Evolutionary conservation across 2,888 invertebrate species (phyloP), one percentile per base, ranked within the genome.

Genomic region (Teinopalpus imperialis): DNA sequence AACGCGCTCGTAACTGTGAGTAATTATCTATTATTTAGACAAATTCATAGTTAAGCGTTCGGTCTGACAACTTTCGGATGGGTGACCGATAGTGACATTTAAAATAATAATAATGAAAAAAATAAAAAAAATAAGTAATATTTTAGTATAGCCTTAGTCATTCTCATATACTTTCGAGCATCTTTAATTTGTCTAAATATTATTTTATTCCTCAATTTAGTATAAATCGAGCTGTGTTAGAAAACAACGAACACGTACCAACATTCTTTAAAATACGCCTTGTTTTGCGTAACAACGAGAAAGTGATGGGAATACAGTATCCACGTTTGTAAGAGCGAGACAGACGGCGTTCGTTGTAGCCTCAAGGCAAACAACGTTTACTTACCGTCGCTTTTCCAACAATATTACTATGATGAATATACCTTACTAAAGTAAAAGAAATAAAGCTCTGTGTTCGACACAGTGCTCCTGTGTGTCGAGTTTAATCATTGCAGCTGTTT

Each of bases 331-430:
- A 29, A 30, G 67, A 79, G 54, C 42, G 64, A 54, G 76, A 78
- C 35, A 40, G 61, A 51, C 24, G 39, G 47, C 53, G 58, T 50
- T 56, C 63, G 62, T 64, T 67, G 69, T 59, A 65, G 66, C 69
- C 69, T 86, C 86, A 87, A 87, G 86, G 86, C 68, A 79, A 87
- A 69, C 86, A 72, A 86, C 86, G 86, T 83, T 85, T 83, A 80
- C 82, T 74, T 65, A 53, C 47, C 44, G 57, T 63, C 61, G 66
- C 78, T 71, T 78, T 83, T 82, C 80, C 81, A 78, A 55, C 61
- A 58, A 54, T 57, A 48, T 59, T 59, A 66, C 74, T 49, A 69
- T 63, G 71, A 52, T 45, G 52, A 48, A 43, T 47, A 32, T 30
- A 47, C 30, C 52, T 44, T 41, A 36, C 26, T 24, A 34, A 36